phyloP scores from a whole-genome alignment of 2,888 invertebrate genomes.

The Melanophora roralis region DNA sequence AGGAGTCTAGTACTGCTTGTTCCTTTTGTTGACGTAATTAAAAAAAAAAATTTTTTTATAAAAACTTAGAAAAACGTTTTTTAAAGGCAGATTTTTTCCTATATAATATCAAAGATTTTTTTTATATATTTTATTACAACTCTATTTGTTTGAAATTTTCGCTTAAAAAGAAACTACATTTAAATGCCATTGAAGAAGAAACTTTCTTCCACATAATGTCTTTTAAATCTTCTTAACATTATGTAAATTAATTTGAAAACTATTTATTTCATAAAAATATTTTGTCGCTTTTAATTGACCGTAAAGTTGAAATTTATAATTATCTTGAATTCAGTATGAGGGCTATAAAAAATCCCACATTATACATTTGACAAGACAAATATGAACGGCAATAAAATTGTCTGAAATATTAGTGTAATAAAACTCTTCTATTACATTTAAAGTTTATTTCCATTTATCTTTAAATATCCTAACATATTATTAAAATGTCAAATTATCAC shows the following conservation, averaged over 20 bases:
- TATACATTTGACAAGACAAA: too few species aligned
- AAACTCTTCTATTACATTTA: slow-evolving; percentile 12
- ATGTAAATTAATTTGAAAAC: neutral
- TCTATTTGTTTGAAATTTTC: too few species aligned
- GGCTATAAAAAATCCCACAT: neutral
- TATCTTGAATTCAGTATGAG: neutral
- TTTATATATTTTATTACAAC: too few species aligned
- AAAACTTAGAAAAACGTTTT: too few species aligned
- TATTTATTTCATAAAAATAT: neutral
- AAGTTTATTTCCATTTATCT: neutral
- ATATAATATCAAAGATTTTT: too few species aligned
- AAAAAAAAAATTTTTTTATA: too few species aligned
- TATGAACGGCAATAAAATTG: neutral
- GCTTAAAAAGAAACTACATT: too few species aligned
- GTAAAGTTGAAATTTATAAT: neutral
- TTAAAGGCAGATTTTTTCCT: too few species aligned
- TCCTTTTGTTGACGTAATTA: too few species aligned
- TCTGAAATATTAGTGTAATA: neutral
- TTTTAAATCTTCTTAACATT: neutral
- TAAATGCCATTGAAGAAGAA: too few species aligned
- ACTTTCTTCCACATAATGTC: neutral
- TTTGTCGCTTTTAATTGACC: neutral
- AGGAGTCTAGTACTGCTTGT: too few species aligned
- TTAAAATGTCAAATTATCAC: slow-evolving; percentile 2
- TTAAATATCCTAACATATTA: neutral